Evolutionary conservation across 2,797 vertebrate genomes (phyloP), one percentile per base, ranked within the genome.

Genomic region (Aplochiton taeniatus): DNA sequence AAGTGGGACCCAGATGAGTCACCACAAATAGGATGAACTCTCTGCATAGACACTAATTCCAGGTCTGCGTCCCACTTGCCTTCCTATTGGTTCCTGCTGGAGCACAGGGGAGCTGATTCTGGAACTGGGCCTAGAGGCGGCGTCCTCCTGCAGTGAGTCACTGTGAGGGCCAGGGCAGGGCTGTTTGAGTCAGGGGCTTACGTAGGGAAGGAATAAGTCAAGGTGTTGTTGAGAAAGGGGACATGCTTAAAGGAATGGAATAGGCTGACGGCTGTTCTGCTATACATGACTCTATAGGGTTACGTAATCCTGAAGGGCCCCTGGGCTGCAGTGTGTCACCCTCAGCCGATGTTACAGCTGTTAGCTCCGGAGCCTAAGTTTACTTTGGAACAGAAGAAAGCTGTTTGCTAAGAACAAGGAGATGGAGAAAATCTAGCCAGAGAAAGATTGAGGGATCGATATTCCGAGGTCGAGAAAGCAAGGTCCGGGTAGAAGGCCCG

Each of bases 81-180:
- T 52, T 74, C 72, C 69, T 74, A 45, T 58, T 46, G 68, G 74
- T 80, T 79, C 61, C 75, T 4, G 57, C 62, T 77, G 43, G 63
- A 71, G 19, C 17, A 57, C 6, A 41, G 53, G 20, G 49, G 61
- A 11, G 54, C 20, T n/a, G 54, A 74, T 78, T 65, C 52, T 57
- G 51, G 66, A 50, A 69, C 58, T 63, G 19, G 19, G 45, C 74
- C 71, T 4, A n/a, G 76, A 75, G 79, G 44, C 74, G 55, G 10
- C 47, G 63, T 69, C 78, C 77, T 79, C 67, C 68, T 14, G 10
- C 62, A 68, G 46, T 87, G 85, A 85, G 79, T 86, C 85, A 88
- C 63, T 52, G 67, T 63, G 68, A 75, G 45, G 56, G 70, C 55
- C 52, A 47, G 64, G 58, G 0, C 41, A 69, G 73, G 52, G 75